Conservation (phyloP, 53 echinoderm and acorn worm species). For the Echinarachnius parma region DNA sequence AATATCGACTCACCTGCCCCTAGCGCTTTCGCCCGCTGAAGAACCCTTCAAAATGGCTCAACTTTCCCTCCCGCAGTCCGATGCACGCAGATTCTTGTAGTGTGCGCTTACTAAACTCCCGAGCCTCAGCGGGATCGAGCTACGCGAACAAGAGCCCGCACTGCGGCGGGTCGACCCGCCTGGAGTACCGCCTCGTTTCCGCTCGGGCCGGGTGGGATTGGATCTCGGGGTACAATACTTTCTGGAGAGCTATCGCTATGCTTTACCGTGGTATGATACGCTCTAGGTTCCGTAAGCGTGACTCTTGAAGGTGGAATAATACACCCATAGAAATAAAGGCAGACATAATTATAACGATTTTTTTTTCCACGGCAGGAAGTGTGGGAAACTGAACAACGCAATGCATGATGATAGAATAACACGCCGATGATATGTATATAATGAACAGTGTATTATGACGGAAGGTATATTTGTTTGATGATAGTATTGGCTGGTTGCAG, state of each 20-base stretch:
- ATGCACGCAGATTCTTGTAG: not conserved
- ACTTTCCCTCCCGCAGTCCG: conserved; percentile 22
- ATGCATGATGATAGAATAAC: too few species aligned
- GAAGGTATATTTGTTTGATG: too few species aligned
- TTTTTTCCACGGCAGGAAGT: too few species aligned
- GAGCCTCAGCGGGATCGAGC: conserved; percentile 41
- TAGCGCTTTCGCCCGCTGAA: conserved; percentile 27
- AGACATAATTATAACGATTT: too few species aligned
- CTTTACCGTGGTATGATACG: too few species aligned
- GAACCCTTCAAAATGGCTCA: conserved; percentile 34
- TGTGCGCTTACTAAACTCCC: conserved; percentile 10
- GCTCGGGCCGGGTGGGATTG: conserved; percentile 24
- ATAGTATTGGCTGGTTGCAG: too few species aligned
- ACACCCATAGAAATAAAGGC: conserved; percentile 32
- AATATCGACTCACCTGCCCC: conserved; percentile 22
- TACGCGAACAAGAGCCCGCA: conserved; percentile 42
- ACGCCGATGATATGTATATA: too few species aligned
- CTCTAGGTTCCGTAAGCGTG: conserved; percentile 35
- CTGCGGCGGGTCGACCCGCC: conserved; percentile 42
- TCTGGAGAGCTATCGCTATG: too few species aligned
- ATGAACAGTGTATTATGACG: too few species aligned
- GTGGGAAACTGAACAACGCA: too few species aligned
- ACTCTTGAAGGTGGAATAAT: conserved; percentile 40
- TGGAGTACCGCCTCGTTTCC: conserved; percentile 45
- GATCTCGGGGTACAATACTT: conserved; percentile 40